Conservation (phyloP, 2,888 invertebrate species). For the Diplazon laetatorius region DNA sequence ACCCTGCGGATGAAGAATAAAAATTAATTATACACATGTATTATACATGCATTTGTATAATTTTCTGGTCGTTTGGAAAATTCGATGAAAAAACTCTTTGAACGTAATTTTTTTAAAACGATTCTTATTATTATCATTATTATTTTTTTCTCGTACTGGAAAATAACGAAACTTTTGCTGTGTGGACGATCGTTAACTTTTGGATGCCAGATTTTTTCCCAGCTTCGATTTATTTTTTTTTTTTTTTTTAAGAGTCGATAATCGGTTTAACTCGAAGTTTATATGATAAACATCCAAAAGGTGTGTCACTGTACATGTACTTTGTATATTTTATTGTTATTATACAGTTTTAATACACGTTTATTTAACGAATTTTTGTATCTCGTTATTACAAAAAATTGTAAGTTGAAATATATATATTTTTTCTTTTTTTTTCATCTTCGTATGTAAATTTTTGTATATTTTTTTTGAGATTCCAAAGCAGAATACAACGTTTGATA, state of each 20-base stretch:
- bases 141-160: no score
- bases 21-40: neutral
- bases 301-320: constrained; percentile 68
- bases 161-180: neutral
- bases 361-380: constrained; percentile 43
- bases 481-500: neutral
- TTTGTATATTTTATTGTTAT: constrained; percentile 68
- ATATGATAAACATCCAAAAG: constrained; percentile 63
- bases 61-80: constrained; percentile 3
- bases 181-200: no score
- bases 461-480: neutral
- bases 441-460: no score
- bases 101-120: neutral
- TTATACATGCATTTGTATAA: neutral
- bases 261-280: constrained; percentile 53
- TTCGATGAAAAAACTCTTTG: neutral
- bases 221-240: no score
- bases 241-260: no score
- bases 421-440: neutral
- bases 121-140: no score
- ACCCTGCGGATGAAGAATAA: constrained; percentile 44
- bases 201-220: no score
- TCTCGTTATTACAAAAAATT: neutral
- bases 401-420: neutral
- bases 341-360: constrained; percentile 70